Evolutionary conservation across 2,888 invertebrate species (phyloP).

Genomic region (Zygothrica quintamaculata): DNA sequence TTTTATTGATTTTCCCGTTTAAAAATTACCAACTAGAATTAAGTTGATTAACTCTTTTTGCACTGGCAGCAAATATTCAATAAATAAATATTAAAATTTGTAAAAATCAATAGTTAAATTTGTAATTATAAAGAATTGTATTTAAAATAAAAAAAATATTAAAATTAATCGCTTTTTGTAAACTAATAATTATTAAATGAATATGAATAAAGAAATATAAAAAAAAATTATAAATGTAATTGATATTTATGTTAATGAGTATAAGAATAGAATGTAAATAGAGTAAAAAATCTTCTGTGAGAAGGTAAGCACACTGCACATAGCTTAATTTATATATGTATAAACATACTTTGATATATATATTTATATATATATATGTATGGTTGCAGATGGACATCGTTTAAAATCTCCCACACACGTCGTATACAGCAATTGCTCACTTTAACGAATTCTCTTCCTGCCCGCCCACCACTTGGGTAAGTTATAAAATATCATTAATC

Average conservation of each 20-base stretch:
- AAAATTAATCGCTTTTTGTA: conserved; percentile 80
- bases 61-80: conserved; percentile 82
- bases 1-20: conserved; percentile 18
- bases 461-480: too few species aligned
- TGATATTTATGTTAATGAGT: neutral
- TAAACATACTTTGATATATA: too few species aligned
- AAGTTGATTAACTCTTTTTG: conserved; percentile 76
- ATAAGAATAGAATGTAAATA: neutral
- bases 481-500: too few species aligned
- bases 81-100: conserved; percentile 50
- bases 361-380: too few species aligned
- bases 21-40: conserved; percentile 43
- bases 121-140: conserved; percentile 80
- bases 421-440: too few species aligned
- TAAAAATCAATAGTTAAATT: conserved; percentile 83
- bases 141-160: conserved; percentile 64
- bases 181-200: conserved; percentile 81
- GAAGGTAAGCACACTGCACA: too few species aligned
- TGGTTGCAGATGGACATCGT: too few species aligned
- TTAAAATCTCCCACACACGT: too few species aligned
- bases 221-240: conserved; percentile 19
- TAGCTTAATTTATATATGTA: too few species aligned
- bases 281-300: neutral
- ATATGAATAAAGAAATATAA: conserved; percentile 71
- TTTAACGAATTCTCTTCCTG: too few species aligned